Evolutionary conservation across 2,888 invertebrate species (phyloP), one percentile per base, ranked within the genome.

Genomic region (Polyommatus icarus): DNA sequence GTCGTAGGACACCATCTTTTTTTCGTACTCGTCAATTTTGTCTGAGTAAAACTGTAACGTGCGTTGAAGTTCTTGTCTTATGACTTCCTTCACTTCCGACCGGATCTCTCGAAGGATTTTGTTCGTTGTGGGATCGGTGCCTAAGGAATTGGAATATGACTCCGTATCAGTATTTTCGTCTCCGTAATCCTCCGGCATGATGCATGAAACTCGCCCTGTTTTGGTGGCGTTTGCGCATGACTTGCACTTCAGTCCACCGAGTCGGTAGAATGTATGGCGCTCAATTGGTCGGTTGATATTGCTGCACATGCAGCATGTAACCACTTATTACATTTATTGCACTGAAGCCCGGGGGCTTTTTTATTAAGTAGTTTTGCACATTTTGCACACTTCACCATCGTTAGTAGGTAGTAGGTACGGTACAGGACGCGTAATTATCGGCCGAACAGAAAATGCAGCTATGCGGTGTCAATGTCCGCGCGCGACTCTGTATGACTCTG

Each of bases 211-310:
- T 1, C 82, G 76, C 76, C 77, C 80, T 10, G 80, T 79, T 76
- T 79, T 80, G 8, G 40, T 71, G 20, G 76, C 36, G n/a, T 77
- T 78, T 6, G 77, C 32, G 71, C 82, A 82, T 32, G 67, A 40
- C 5, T 78, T 76, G 59, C 82, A 82, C 71, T 82, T 81, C 82
- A 81, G 71, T 81, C 81, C 5, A 81, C 77, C 7, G 82, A 80
- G 8, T 82, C 82, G 2, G 80, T 82, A 46, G 78, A 67, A n/a
- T 71, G 76, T n/a, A 82, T 76, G 12, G 79, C 72, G 57, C 18
- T 78, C 32, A 82, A 76, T 76, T 82, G 82, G 4, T 82, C 81
- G 3, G 75, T 57, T 59, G 81, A 77, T 71, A 82, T 78, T 36
- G 78, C 78, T 1, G 80, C 81, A 78, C 82, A 81, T 24, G 57